Conservation (phyloP, 2,113 vertebrate genomes). For the Otocyon megalotis region DNA sequence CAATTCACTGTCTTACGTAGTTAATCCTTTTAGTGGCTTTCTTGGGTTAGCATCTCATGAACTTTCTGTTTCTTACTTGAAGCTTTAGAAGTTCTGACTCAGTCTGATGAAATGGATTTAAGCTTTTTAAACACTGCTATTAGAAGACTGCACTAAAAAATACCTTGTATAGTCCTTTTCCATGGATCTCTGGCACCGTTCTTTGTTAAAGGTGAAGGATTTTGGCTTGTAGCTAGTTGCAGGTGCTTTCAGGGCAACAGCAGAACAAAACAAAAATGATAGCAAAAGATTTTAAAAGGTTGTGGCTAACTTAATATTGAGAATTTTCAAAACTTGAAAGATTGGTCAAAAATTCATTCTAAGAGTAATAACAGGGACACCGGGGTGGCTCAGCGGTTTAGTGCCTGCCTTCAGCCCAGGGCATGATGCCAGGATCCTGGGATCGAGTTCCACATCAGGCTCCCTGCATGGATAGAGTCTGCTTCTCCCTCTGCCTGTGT, state of each 20-base stretch:
- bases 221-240: not conserved
- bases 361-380: not conserved
- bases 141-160: not conserved
- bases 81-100: not conserved
- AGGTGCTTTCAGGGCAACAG: not conserved
- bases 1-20: not conserved
- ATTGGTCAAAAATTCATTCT: not conserved
- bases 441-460: too few species aligned
- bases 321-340: constrained; percentile 25
- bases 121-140: not conserved
- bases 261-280: not conserved
- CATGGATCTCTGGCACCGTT: not conserved
- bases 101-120: not conserved
- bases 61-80: not conserved
- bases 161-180: not conserved
- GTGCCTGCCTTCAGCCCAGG: too few species aligned
- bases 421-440: too few species aligned
- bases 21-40: not conserved
- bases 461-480: too few species aligned
- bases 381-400: too few species aligned
- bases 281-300: not conserved
- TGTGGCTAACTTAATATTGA: not conserved
- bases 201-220: not conserved
- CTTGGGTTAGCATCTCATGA: not conserved
- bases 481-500: too few species aligned